Percentiles rank a stretch among this genome's conserved stretches.
phyloP scores from a whole-genome alignment of 2,113 vertebrate genomes.

The Paralichthys olivaceus region DNA sequence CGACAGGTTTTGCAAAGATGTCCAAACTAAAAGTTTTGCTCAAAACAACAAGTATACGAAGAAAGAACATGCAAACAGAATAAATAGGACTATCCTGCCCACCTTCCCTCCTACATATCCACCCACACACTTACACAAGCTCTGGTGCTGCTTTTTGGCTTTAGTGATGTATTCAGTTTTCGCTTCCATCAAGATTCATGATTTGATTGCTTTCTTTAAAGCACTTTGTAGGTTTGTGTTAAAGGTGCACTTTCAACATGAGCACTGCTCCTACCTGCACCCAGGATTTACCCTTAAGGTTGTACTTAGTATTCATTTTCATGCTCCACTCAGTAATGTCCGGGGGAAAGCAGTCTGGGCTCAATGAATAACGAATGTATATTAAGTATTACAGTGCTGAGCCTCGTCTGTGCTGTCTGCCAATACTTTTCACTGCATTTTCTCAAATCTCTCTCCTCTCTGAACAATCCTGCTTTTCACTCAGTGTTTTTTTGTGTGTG shows the following conservation, averaged over 20 bases:
- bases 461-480: constrained; percentile 24
- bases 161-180: neutral
- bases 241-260: neutral
- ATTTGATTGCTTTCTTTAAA: neutral
- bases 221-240: neutral
- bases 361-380: constrained; percentile 54
- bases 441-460: constrained; percentile 20
- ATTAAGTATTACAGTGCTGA: constrained; percentile 46
- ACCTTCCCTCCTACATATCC: constrained; percentile 50
- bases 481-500: constrained; percentile 46
- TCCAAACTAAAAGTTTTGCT: constrained; percentile 1
- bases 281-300: neutral
- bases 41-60: constrained; percentile 5
- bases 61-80: neutral
- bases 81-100: constrained; percentile 24
- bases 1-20: neutral
- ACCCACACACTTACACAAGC: constrained; percentile 47
- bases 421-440: constrained; percentile 39
- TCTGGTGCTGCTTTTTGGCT: constrained; percentile 17
- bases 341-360: constrained; percentile 7
- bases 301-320: neutral
- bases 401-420: constrained; percentile 34
- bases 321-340: constrained; percentile 21
- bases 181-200: neutral
- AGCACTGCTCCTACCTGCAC: neutral